Conservation (phyloP, 2,888 invertebrate genomes). For the Heliconius ethilla region DNA sequence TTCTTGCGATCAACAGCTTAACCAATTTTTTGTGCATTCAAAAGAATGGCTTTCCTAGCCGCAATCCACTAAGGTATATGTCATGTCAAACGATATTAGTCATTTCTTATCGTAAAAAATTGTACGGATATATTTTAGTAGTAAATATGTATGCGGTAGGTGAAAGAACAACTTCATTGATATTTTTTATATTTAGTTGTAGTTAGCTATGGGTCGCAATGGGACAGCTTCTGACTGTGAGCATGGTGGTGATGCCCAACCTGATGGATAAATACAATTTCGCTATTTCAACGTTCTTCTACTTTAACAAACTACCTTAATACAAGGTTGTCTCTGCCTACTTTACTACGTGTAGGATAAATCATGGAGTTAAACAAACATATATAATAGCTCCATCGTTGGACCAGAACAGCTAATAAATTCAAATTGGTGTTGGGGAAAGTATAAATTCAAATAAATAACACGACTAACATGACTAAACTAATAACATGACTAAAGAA, state of each 20-base stretch:
- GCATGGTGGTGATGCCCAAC: too few relatives aligned
- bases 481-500: too few relatives aligned
- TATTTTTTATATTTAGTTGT: too few relatives aligned
- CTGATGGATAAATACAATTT: too few relatives aligned
- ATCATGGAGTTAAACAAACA: background rate
- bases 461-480: too few relatives aligned
- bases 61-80: background rate
- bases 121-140: background rate
- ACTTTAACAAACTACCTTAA: too few relatives aligned
- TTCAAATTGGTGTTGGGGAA: background rate
- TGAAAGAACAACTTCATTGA: background rate
- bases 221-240: background rate
- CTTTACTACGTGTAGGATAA: too few relatives aligned
- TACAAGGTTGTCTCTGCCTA: too few relatives aligned
- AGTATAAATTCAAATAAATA: background rate
- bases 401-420: background rate
- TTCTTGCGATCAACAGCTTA: constrained; percentile 22
- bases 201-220: background rate
- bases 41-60: constrained; percentile 5
- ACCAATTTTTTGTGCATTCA: constrained; percentile 15
- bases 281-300: too few relatives aligned
- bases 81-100: constrained; percentile 5
- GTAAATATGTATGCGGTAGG: background rate
- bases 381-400: too few relatives aligned
- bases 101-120: background rate